A percentile compares a stretch with the other conserved stretches of the same genome.
These are phyloP conservation scores for Knipowitschia caucasica DNA, from an alignment of 2,797 vertebrate genomes.

Conservation along the genomic window DNA sequence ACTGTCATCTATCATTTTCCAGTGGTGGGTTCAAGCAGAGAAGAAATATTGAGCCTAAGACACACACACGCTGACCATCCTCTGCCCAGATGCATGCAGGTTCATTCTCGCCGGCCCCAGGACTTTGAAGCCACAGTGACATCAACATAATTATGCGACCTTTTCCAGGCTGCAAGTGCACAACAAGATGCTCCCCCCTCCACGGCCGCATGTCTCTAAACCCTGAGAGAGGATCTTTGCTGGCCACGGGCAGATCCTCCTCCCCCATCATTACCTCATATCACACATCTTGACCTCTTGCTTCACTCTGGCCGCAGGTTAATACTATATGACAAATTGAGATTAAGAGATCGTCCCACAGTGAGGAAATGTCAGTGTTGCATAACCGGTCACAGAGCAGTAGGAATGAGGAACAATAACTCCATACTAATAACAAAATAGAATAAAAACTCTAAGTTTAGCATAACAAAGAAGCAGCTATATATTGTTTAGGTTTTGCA, in stretches of 20 bases:
- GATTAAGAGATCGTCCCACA: too few species aligned
- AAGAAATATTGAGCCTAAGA: too few species aligned
- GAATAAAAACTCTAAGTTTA: too few species aligned
- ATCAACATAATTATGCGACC: constrained; percentile 14
- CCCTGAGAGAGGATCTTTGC: constrained; percentile 13
- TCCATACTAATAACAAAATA: too few species aligned
- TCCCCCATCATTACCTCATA: constrained; percentile 44
- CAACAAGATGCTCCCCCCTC: constrained; percentile 11
- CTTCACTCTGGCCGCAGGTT: constrained; percentile 38
- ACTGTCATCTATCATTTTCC: not conserved
- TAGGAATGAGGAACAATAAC: too few species aligned
- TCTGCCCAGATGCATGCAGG: not conserved
- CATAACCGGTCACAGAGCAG: not conserved
- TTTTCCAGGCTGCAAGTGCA: constrained; percentile 11
- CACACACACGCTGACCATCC: not conserved
- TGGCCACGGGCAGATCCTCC: constrained; percentile 19
- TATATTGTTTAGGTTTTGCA: too few species aligned
- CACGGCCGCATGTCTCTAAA: constrained; percentile 7
- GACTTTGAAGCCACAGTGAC: not conserved
- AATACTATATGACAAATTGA: constrained; percentile 9
- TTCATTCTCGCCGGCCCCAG: constrained; percentile 1
- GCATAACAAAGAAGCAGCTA: too few species aligned
- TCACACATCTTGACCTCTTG: constrained; percentile 50
- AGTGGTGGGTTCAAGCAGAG: too few species aligned
- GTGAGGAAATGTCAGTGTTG: too few species aligned